Base-by-base conservation (phyloP, 2,888 invertebrate species). In the Nineta flava region DNA sequence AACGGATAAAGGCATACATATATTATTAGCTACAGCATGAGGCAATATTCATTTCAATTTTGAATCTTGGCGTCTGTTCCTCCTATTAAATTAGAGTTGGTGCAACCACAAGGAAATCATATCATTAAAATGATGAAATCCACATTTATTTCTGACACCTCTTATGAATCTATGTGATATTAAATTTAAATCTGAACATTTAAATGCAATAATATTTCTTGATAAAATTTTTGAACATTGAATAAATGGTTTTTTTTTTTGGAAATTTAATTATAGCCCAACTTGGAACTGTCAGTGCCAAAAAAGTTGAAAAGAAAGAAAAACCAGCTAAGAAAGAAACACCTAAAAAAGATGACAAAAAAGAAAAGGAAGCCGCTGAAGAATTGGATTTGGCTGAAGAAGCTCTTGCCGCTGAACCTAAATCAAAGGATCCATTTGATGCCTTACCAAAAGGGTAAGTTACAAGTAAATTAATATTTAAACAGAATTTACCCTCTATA, bases 401-500 rank as follows among this genome's bases (percentile, higher is more conserved):
- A 48, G 74, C 75, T 21, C 68, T 86, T 16, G 81, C 83, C 47
- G 72, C 73, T 12, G 87, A 90, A 63, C 86, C 88, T 35, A 87
- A 87, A 65, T 74, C 81, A 52, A 91, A 87, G 67, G 94, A 97
- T 71, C 96, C 96, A 35, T 92, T 96, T 63, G 90, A 87, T 62
- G 65, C 73, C 15, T 70, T 95, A 70, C 94, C 96, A 48, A 91
- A 91, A 70, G 92, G 87, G 81, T 79, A 60, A 62, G 59, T 57
- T 12, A 19, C 2, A 2, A 35, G 10, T 9, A 9, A 13, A 34
- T n/a, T n/a, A 46, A 10, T 10, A 26, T 16, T 13, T 31, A 42
- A 3, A 42, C 42, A 13, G n/a, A 19, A 21, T 44, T 7, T n/a
- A 7, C 3, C 2, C 35, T 48, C 32, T 52, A 10, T 26, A 10